Evolutionary conservation across 2,113 vertebrate species (phyloP).

Genomic region (Lepisosteus oculatus): DNA sequence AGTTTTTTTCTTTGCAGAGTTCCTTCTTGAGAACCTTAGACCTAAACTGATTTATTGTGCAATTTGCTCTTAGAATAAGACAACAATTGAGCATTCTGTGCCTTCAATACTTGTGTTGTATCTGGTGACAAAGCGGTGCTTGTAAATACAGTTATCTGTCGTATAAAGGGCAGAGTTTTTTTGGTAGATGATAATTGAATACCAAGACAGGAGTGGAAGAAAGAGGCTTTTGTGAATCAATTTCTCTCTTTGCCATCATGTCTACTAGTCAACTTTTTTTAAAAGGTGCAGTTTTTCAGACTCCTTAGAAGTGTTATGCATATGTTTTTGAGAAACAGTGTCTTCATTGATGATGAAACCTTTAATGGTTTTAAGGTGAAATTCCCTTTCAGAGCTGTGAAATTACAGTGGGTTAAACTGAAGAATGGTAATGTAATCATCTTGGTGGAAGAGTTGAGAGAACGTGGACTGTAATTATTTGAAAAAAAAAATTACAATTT

Average conservation of each 20-base stretch:
- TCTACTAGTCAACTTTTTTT: constrained; percentile 16
- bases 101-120: constrained; percentile 81
- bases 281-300: not conserved
- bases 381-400: too few relatives aligned
- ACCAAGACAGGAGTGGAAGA: constrained; percentile 68
- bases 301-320: constrained; percentile 11
- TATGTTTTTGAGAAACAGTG: constrained; percentile 14
- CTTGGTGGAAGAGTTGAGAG: too few relatives aligned
- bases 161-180: constrained; percentile 78
- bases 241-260: constrained; percentile 21
- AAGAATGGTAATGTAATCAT: too few relatives aligned
- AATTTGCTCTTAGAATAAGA: constrained; percentile 69
- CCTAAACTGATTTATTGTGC: constrained; percentile 59
- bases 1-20: constrained; percentile 18
- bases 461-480: too few relatives aligned
- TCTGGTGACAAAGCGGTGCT: constrained; percentile 78
- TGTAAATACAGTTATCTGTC: constrained; percentile 73
- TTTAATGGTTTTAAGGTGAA: not conserved
- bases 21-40: constrained; percentile 50
- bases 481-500: too few relatives aligned
- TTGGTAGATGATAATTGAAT: constrained; percentile 71
- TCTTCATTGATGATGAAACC: too few relatives aligned
- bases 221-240: constrained; percentile 67
- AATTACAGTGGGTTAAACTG: too few relatives aligned
- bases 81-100: constrained; percentile 83